A percentile compares a stretch with the other conserved stretches of the same genome.
phyloP scores from a whole-genome alignment of 2,113 vertebrate genomes.

The Chionodraco myersi region DNA sequence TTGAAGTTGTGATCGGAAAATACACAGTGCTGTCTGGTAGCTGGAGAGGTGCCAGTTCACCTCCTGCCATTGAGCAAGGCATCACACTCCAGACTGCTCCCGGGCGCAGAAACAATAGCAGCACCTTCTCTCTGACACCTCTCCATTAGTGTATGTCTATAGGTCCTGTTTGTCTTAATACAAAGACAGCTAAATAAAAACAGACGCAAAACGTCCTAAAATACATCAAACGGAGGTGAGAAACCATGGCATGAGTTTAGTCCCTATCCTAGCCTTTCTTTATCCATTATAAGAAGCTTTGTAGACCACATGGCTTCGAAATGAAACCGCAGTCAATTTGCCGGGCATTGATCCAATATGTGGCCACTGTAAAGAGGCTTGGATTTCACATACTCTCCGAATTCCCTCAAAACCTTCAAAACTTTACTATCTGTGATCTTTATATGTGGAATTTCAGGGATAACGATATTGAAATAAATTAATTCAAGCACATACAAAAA shows the following conservation, averaged over 20 bases:
- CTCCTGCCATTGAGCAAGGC: no score
- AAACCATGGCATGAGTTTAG: neutral
- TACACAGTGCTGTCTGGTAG: no score
- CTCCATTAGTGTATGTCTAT: no score
- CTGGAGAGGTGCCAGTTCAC: no score
- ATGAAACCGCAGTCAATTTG: constrained; percentile 49
- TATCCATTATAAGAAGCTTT: constrained; percentile 8
- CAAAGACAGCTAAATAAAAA: no score
- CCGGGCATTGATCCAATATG: constrained; percentile 50
- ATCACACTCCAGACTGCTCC: no score
- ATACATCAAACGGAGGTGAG: constrained; percentile 5
- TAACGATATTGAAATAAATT: neutral
- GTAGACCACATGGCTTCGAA: constrained; percentile 29
- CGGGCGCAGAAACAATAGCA: no score
- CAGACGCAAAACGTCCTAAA: neutral
- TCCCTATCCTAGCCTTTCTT: neutral
- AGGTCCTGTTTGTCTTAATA: no score
- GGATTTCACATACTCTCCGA: constrained; percentile 28
- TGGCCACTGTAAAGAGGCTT: constrained; percentile 24
- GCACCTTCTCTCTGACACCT: no score
- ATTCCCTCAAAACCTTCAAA: neutral
- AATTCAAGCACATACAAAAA: neutral
- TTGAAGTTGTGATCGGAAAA: no score
- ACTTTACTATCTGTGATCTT: neutral
- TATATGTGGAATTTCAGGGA: neutral